Percentiles rank a stretch among this genome's conserved stretches.
Conservation (phyloP, 2,888 invertebrate species). For the Mallateleia sp. region DNA sequence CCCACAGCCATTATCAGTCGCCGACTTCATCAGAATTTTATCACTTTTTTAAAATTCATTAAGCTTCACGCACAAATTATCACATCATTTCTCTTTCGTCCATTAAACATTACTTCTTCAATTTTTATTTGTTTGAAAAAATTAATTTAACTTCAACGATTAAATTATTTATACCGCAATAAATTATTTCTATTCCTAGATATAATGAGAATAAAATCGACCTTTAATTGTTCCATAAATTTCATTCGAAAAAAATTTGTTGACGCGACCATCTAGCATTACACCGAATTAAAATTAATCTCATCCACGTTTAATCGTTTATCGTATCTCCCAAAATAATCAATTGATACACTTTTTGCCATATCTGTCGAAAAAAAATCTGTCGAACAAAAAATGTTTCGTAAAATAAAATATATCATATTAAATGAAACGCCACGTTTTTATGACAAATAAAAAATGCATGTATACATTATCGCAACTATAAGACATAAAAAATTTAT, state of each 20-base stretch:
- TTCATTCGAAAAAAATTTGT: no score
- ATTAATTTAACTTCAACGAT: slow-evolving; percentile 15
- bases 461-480: slow-evolving; percentile 17
- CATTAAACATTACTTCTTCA: background rate
- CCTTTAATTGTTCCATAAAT: no score
- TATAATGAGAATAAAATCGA: no score
- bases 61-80: background rate
- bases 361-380: no score
- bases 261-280: no score
- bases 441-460: background rate
- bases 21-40: slow-evolving; percentile 34
- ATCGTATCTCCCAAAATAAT: no score
- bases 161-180: background rate
- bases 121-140: background rate
- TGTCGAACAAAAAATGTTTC: background rate
- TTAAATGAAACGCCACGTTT: slow-evolving; percentile 5
- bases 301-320: no score
- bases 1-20: slow-evolving; percentile 28
- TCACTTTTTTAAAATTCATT: slow-evolving; percentile 1
- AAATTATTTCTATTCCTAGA: background rate
- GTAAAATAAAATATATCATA: slow-evolving; percentile 17
- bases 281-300: no score
- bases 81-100: background rate
- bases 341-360: no score
- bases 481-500: slow-evolving; percentile 5